Conservation (phyloP, 30 jellyfish, hydroid and myxozoan genomes). For the Turritopsis dohrnii region DNA sequence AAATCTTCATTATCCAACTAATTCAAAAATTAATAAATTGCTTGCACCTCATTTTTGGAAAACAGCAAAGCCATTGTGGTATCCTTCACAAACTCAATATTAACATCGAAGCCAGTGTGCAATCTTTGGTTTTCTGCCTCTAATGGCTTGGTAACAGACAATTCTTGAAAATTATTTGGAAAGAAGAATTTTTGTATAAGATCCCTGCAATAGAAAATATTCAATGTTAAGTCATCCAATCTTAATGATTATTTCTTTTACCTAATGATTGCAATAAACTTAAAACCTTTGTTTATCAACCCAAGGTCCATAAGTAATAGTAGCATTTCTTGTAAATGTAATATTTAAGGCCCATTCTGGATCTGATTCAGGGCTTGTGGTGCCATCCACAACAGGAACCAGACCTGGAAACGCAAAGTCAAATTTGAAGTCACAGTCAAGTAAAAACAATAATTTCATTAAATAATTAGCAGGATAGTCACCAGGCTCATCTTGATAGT, state of each 20-base stretch:
- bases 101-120: conserved; percentile 89
- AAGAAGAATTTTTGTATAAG: conserved; percentile 68
- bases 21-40: background rate
- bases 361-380: conserved; percentile 76
- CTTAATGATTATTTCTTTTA: background rate
- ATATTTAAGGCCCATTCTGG: conserved; percentile 76
- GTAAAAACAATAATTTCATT: background rate
- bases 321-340: conserved; percentile 62
- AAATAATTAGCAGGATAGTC: background rate
- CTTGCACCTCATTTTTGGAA: conserved; percentile 72
- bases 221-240: background rate
- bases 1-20: background rate
- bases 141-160: conserved; percentile 68
- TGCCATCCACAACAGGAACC: conserved; percentile 58
- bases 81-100: conserved; percentile 49
- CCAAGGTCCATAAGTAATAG: conserved; percentile 95
- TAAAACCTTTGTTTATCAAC: conserved; percentile 83
- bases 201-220: conserved; percentile 41
- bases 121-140: conserved; percentile 72
- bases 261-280: background rate
- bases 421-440: background rate
- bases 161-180: conserved; percentile 81
- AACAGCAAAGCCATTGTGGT: conserved; percentile 70
- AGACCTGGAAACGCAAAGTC: conserved; percentile 42
- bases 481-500: conserved; percentile 93